These are phyloP conservation scores for Phaethornis superciliosus DNA, from an alignment of 2,113 vertebrate species.

Conservation along the genomic window DNA sequence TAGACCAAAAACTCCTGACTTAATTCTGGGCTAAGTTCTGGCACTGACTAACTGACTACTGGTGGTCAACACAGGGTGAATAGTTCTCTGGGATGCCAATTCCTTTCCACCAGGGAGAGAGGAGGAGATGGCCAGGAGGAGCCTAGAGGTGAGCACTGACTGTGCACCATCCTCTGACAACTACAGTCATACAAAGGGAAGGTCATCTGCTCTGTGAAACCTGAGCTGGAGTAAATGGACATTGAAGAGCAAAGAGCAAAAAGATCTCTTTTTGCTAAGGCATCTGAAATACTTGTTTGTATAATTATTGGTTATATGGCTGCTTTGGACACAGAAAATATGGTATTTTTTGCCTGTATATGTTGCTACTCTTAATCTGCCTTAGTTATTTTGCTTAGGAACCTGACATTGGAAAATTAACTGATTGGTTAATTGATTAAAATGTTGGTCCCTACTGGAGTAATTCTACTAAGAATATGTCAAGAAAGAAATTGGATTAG, in stretches of 20 bases:
- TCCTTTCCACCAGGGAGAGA: neutral
- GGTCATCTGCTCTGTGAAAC: neutral
- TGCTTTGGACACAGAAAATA: constrained; percentile 6
- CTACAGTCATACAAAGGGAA: neutral
- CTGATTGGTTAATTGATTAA: constrained; percentile 42
- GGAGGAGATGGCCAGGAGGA: too few relatives aligned
- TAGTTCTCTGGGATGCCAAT: neutral
- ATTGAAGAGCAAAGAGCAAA: neutral
- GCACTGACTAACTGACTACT: too few relatives aligned
- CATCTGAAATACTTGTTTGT: neutral
- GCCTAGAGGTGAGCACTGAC: neutral
- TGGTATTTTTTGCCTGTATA: constrained; percentile 35
- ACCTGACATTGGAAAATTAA: constrained; percentile 17
- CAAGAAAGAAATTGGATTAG: neutral
- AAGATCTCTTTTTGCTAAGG: neutral
- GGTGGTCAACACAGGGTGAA: neutral
- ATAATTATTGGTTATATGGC: neutral
- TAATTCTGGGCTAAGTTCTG: neutral
- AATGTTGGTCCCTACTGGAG: neutral
- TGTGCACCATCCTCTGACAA: neutral
- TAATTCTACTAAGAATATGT: neutral
- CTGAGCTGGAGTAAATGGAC: neutral
- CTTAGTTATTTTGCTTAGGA: constrained; percentile 38
- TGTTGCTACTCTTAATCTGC: constrained; percentile 34
- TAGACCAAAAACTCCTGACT: neutral